Percentiles rank a stretch among this genome's conserved stretches.
Conservation (phyloP, 2,888 invertebrate species). For the Ectemnius cavifrons region DNA sequence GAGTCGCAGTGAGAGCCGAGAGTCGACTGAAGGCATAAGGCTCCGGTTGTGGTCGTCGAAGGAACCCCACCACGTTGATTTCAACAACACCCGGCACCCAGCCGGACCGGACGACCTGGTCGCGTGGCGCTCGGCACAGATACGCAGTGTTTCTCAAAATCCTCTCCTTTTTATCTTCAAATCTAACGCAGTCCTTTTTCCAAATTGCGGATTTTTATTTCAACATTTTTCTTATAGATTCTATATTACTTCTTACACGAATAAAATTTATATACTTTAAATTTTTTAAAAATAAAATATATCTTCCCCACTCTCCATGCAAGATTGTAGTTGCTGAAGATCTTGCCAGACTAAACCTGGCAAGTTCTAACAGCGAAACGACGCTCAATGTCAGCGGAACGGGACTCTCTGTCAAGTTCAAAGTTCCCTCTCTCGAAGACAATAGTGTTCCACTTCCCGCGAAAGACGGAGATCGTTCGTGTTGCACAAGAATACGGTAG, state of each 20-base stretch:
- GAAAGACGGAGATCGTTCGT: slow-evolving; percentile 27
- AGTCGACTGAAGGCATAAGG: slow-evolving; percentile 74
- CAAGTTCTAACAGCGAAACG: too few relatives aligned
- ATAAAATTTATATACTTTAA: neutral
- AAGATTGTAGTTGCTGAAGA: too few relatives aligned
- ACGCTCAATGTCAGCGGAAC: neutral
- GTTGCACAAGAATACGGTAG: slow-evolving; percentile 35
- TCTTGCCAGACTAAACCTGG: too few relatives aligned
- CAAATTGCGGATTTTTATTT: neutral
- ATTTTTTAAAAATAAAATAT: neutral
- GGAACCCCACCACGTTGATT: slow-evolving; percentile 76
- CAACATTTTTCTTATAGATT: neutral
- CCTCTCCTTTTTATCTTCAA: slow-evolving; percentile 33
- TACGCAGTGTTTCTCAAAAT: slow-evolving; percentile 75
- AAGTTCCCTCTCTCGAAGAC: slow-evolving; percentile 27
- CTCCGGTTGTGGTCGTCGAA: slow-evolving; percentile 71
- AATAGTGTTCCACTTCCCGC: slow-evolving; percentile 43
- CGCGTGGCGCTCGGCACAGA: slow-evolving; percentile 74
- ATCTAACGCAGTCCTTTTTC: neutral
- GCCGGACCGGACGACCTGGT: slow-evolving; percentile 73
- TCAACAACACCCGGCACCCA: slow-evolving; percentile 73
- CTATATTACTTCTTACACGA: neutral
- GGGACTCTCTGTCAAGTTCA: slow-evolving; percentile 41
- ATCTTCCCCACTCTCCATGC: neutral
- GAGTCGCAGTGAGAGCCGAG: slow-evolving; percentile 75